These are phyloP conservation scores for Microdon myrmicae DNA, from an alignment of 2,888 invertebrate genomes.

Conservation along the genomic window DNA sequence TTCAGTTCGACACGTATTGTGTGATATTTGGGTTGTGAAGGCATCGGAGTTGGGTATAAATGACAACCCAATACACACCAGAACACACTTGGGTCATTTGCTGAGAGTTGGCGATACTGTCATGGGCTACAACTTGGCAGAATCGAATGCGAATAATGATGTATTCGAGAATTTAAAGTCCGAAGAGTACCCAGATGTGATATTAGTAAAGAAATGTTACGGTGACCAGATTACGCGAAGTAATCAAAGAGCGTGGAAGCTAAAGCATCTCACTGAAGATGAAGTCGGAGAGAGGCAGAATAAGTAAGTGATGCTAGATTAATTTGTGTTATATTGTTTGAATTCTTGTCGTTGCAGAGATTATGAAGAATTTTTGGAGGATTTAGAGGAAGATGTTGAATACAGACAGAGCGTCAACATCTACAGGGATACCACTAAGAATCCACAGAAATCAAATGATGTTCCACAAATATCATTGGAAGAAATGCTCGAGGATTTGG, in stretches of 20 bases:
- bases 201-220: constrained; percentile 93
- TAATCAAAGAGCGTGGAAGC: constrained; percentile 88
- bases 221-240: constrained; percentile 77
- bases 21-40: constrained; percentile 94
- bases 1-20: constrained; percentile 86
- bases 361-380: constrained; percentile 95
- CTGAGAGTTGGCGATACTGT: constrained; percentile 93
- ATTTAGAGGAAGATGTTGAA: constrained; percentile 93
- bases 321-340: constrained; percentile 10
- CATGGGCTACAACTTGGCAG: constrained; percentile 89
- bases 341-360: constrained; percentile 72
- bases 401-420: constrained; percentile 94
- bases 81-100: constrained; percentile 94
- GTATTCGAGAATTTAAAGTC: constrained; percentile 85
- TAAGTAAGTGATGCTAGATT: constrained; percentile 67
- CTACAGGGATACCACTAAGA: constrained; percentile 73
- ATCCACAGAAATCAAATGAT: constrained; percentile 69
- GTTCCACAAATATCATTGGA: constrained; percentile 84
- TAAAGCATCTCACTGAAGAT: constrained; percentile 84
- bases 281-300: constrained; percentile 74
- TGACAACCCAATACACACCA: constrained; percentile 83
- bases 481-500: constrained; percentile 93
- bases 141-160: constrained; percentile 90
- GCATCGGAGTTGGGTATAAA: constrained; percentile 86
- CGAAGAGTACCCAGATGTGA: constrained; percentile 83